Base-by-base conservation (phyloP, 1,140 invertebrate genomes). In the Chrysopa pallens region DNA sequence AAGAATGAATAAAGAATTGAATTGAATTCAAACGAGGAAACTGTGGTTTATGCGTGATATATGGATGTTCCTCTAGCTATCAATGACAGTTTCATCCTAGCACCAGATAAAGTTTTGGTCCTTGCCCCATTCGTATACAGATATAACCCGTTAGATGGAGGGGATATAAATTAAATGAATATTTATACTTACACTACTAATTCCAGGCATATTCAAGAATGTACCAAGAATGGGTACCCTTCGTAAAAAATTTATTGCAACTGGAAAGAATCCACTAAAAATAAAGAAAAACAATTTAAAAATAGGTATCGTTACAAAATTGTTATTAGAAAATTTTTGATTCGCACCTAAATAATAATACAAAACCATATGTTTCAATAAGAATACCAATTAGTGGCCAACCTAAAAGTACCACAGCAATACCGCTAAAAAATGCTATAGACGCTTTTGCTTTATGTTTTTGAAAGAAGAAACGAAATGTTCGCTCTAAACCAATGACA, bases 391-490 rank as follows among this genome's bases (percentile, higher is more conserved):
- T 62, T 39, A 98, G 66, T 2, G 95, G 93, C 80, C 86, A 98
- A 33, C 95, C 94, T 36, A 96, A 56, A n/a, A 99, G 66, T 15
- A 99, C 93, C 40, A 97, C 72, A 6, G 84, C 62, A 50, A 99
- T 90, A 6, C 96, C 96, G 13, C 90, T 86, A 58, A 98, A 87
- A 65, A 98, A 99, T 9, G 87, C 78, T 7, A 74, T 62, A 7
- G 89, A 88, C 1, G 84, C 94, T 73, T 85, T 93, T 6, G 91
- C 61, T 76, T 98, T 99, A 59, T 98, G 92, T 43, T 77, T 67
- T 73, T 98, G 94, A 62, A 99, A 98, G 67, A 99, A 99, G 60
- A 99, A 99, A 56, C 84, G 77, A 52, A 97, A 81, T 23, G 94
- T 98, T 59, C 93, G 69, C 64, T 93, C 84, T 31, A 97, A 68